These are phyloP conservation scores for Nansenia antarctica DNA, from an alignment of 2,113 vertebrate species.

Conservation along the genomic window DNA sequence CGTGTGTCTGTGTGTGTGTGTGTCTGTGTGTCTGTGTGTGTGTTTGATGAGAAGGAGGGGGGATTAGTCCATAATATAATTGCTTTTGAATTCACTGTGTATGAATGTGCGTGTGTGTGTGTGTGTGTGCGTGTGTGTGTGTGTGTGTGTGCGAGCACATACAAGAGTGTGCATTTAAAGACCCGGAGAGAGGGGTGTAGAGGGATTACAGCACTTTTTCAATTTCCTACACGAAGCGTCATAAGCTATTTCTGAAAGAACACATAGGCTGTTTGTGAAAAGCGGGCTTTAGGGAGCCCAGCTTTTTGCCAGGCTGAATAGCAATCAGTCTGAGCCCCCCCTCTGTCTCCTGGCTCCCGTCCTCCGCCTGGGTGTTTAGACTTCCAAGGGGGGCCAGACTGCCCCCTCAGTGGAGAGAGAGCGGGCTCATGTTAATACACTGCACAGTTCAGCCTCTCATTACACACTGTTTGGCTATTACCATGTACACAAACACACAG, in stretches of 20 bases:
- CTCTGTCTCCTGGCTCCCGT: no score
- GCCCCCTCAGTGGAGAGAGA: neutral
- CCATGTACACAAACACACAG: neutral
- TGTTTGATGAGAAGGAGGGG: neutral
- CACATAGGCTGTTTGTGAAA: slow-evolving; percentile 36
- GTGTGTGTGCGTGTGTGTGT: neutral
- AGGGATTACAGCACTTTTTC: slow-evolving; percentile 43
- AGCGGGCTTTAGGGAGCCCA: slow-evolving; percentile 36
- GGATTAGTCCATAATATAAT: neutral
- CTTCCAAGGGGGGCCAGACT: neutral
- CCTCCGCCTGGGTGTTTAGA: neutral
- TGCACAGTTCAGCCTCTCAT: neutral
- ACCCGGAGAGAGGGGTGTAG: neutral
- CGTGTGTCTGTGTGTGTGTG: slow-evolving; percentile 4
- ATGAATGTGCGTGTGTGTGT: neutral
- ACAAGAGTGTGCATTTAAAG: neutral
- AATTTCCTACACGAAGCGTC: slow-evolving; percentile 44
- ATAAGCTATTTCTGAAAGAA: slow-evolving; percentile 35
- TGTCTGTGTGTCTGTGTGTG: slow-evolving; percentile 2
- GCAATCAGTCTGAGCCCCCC: slow-evolving; percentile 23
- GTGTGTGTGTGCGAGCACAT: neutral
- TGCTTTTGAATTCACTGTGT: neutral
- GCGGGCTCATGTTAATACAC: neutral
- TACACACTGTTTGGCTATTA: neutral
- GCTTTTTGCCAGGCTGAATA: slow-evolving; percentile 32